Percentiles rank a stretch among this genome's conserved stretches.
Conservation (phyloP, 2,888 invertebrate species). For the Parnassius apollo region DNA sequence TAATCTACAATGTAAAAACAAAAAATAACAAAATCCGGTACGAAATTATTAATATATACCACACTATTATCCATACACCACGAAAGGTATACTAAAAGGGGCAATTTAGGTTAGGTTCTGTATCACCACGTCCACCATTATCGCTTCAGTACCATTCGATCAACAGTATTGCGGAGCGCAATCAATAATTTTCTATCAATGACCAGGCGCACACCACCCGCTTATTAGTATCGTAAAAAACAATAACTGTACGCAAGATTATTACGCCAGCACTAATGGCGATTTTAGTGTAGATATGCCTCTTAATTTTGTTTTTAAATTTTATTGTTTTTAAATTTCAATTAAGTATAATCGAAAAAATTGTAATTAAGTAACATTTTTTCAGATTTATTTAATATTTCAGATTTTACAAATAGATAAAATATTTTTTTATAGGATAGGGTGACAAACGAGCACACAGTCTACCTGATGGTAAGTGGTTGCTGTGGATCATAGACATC, state of each 20-base stretch:
- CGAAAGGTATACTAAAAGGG: constrained; percentile 11
- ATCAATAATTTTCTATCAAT: constrained; percentile 78
- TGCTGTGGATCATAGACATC: too few relatives aligned
- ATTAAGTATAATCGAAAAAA: too few relatives aligned
- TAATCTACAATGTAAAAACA: too few relatives aligned
- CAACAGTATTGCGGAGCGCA: constrained; percentile 37
- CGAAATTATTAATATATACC: too few relatives aligned
- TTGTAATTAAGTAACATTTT: too few relatives aligned
- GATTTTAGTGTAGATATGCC: constrained; percentile 47
- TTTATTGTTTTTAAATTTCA: not conserved
- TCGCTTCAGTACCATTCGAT: constrained; percentile 39
- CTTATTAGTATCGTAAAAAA: constrained; percentile 74
- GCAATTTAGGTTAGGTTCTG: constrained; percentile 19
- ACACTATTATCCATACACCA: constrained; percentile 3
- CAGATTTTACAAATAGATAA: too few relatives aligned
- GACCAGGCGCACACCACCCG: constrained; percentile 58
- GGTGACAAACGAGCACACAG: too few relatives aligned
- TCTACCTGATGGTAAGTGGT: too few relatives aligned
- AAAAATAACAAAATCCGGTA: too few relatives aligned
- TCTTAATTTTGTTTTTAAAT: constrained; percentile 11
- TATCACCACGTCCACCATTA: constrained; percentile 36
- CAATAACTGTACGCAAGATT: constrained; percentile 68
- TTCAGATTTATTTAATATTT: too few relatives aligned
- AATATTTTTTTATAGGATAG: too few relatives aligned
- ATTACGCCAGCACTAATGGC: constrained; percentile 43